phyloP scores from a whole-genome alignment of 2,797 vertebrate species.

The Otolemur crassicaudatus region DNA sequence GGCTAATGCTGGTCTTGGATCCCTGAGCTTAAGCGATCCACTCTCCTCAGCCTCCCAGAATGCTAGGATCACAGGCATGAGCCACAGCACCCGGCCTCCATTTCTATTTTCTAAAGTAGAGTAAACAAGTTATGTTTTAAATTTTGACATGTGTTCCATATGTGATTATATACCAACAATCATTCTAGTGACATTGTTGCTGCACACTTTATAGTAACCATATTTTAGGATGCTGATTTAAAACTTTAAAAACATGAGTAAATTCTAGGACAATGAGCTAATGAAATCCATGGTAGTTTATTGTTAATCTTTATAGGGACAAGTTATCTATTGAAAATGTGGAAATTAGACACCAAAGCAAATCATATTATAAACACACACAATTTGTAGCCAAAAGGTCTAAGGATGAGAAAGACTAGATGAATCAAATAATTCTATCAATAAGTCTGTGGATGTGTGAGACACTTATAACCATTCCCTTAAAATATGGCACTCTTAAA shows the following conservation, averaged over 20 bases:
- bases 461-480: not conserved
- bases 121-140: constrained; percentile 12
- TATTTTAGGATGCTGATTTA: not conserved
- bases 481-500: constrained; percentile 10
- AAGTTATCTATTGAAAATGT: not conserved
- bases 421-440: constrained; percentile 43
- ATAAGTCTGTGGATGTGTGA: not conserved
- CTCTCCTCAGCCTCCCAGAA: too few species aligned
- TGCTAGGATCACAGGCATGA: too few species aligned
- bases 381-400: not conserved
- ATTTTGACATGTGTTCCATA: not conserved
- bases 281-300: not conserved
- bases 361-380: not conserved
- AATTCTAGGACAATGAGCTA: not conserved
- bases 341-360: not conserved
- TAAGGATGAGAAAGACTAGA: not conserved
- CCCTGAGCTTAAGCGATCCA: too few species aligned
- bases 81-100: not conserved
- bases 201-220: not conserved
- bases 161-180: not conserved
- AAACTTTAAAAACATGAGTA: constrained; percentile 20
- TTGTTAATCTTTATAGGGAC: not conserved
- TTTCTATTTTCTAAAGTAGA: constrained; percentile 23
- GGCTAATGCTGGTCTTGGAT: too few species aligned
- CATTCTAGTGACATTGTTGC: not conserved